Evolutionary conservation across 2,888 invertebrate species (phyloP), one percentile per base, ranked within the genome.

Genomic region (Electrophaes corylata): DNA sequence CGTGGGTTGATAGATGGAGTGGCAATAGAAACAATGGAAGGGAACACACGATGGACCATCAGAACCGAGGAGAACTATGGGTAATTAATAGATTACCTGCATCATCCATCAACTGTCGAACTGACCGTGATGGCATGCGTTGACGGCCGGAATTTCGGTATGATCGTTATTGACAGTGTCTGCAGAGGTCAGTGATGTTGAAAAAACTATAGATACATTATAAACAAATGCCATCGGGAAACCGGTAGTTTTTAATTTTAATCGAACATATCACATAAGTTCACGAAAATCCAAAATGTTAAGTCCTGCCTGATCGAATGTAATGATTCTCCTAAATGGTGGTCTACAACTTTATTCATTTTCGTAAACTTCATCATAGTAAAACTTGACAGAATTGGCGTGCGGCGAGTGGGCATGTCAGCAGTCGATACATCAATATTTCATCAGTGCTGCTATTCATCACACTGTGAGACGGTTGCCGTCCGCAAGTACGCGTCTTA

Each of bases 81-180:
- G 84, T 91, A 90, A 91, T 91, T 91, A 90, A 90, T 88, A 86
- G 84, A 83, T 87, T 78, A 84, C 70, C 65, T 65, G 65, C 70
- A 69, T 72, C 80, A 88, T 91, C 88, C 74, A 90, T 89, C 90
- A 86, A 67, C 51, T 63, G 71, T 73, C 73, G 70, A 67, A 66
- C 66, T 64, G 71, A 67, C 70, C 70, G 58, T 66, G 64, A 58
- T 57, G 58, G 37, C 33, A 59, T 41, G 35, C 54, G 64, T 54
- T 55, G 62, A 62, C 60, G 61, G 58, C 58, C 51, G 50, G 55
- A 26, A 62, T 60, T 51, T 45, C 26, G 37, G 57, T 58, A 56
- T 52, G 65, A 64, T 62, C 62, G 50, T 33, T 59, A 67, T 64
- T 65, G 67, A 65, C 65, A 67, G 60, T 55, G 47, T 56, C 52